Evolutionary conservation across 1,140 invertebrate genomes (phyloP), one percentile per base, ranked within the genome.

Genomic region (Zaprionus capensis): DNA sequence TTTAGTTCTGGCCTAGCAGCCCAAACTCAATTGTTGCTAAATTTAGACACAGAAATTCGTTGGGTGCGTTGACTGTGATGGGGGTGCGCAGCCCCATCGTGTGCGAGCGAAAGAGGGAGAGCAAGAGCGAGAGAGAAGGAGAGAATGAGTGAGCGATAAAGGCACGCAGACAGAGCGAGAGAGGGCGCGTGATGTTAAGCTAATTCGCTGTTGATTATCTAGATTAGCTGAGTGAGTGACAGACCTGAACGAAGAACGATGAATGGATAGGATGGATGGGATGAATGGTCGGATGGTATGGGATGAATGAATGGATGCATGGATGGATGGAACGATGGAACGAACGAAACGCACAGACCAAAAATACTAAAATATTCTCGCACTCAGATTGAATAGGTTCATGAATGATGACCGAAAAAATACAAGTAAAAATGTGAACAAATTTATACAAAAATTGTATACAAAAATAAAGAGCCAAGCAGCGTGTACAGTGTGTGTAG

Each of bases 221-320:
- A 90, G 88, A 90, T 88, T 88, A 88, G 84, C 71, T 44, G 84
- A 73, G 69, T 88, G 84, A 88, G 84, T 88, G 84, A 90, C 84
- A 88, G 81, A 77, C 80, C 55, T 38, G 41, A 51, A 36, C 44
- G 69, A 49, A 61, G 38, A 61, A 61, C 58, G 36, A 57, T 46
- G n/a, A 46, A 46, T 46, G 41, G 41, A 46, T 46, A 46, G n/a
- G 41, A 46, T 46, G 41, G 36, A 44, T 44, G 41, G 41, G 41
- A 46, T 46, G 41, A 14, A 17, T 17, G 41, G 15, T 44, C 17
- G 41, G 41, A n/a, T 41, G 38, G 15, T n/a, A 41, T 41, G 38
- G 38, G 15, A 9, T 46, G 41, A 17, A 17, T 46, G 41, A 3
- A 17, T 44, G 41, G 36, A 58, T 41, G 36, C 4, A 38, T 38